phyloP scores from a whole-genome alignment of 2,888 invertebrate genomes.

The Dicranocentrus wangi region DNA sequence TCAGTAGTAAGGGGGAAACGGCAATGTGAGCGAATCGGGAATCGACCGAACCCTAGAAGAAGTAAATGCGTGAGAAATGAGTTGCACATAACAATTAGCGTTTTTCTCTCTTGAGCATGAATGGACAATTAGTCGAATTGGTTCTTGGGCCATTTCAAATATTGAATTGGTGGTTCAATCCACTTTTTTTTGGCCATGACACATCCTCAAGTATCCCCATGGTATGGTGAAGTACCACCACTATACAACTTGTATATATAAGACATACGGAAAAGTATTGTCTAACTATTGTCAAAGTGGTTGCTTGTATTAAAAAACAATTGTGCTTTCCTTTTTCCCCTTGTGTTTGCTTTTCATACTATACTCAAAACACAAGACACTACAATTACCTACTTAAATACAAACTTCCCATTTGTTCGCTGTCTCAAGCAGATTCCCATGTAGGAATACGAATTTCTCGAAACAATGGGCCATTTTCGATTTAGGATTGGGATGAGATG shows the following conservation, averaged over 20 bases:
- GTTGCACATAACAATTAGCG: constrained; percentile 58
- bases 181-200: constrained; percentile 55
- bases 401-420: constrained; percentile 14
- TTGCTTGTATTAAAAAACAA: not conserved
- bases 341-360: not conserved
- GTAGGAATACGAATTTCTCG: constrained; percentile 8
- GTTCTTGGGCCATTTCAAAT: constrained; percentile 58
- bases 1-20: not conserved
- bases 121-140: constrained; percentile 62
- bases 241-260: no score
- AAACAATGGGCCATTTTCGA: constrained; percentile 55
- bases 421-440: not conserved
- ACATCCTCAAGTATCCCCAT: constrained; percentile 31
- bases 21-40: not conserved
- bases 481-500: not conserved
- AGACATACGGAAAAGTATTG: no score
- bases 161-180: constrained; percentile 48
- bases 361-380: not conserved
- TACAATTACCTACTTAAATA: not conserved
- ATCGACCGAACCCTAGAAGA: constrained; percentile 47
- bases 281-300: no score
- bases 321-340: not conserved
- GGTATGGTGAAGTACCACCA: constrained; percentile 17
- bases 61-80: constrained; percentile 55
- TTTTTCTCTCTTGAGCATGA: constrained; percentile 55